Base-by-base conservation (phyloP, 1,140 invertebrate species). In the Drosophila persimilis region DNA sequence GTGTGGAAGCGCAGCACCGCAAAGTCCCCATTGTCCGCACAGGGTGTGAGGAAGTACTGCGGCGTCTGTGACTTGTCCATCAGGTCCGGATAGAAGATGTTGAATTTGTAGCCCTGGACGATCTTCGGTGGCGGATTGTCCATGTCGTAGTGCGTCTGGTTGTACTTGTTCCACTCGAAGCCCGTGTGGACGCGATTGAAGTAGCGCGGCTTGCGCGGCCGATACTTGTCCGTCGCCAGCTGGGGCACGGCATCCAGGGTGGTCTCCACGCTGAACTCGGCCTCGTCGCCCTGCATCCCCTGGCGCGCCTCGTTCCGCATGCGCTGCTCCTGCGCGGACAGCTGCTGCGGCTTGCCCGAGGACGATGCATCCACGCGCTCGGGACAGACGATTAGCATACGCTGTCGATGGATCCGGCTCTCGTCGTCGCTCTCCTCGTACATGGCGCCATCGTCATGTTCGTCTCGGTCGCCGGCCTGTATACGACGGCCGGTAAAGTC, bases 131-230 rank as follows among this genome's bases (percentile, higher is more conserved):
- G 99, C 43, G 99, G 99, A 94, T 99, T 99, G 92, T 99, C 99
- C 95, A 99, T 98, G 91, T 99, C 99, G 92, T 99, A 99, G 93
- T 99, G 99, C 15, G 98, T 99, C 92, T 99, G 99, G 93, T 99
- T 99, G 91, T 99, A 99, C 91, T 99, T 99, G 92, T 99, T 99
- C 99, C 99, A 99, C 90, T 99, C 99, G 92, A 99, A 99, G 5
- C 99, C 98, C 44, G 96, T 97, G 91, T 98, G 96, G 0, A 97
- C 96, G 67, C 98, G 94, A 93, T 99, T 99, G 92, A 99, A 99
- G 92, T 99, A 99, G 55, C 98, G 92, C 1, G 99, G 99, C 92
- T 99, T 99, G 20, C 98, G 92, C 0, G 99, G 99, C 9, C 98
- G 92, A 92, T 99, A 99, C 92, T 99, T 99, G 89, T 99, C 98